These are phyloP conservation scores for Cabera pusaria DNA, from an alignment of 2,888 invertebrate genomes.

Conservation along the genomic window DNA sequence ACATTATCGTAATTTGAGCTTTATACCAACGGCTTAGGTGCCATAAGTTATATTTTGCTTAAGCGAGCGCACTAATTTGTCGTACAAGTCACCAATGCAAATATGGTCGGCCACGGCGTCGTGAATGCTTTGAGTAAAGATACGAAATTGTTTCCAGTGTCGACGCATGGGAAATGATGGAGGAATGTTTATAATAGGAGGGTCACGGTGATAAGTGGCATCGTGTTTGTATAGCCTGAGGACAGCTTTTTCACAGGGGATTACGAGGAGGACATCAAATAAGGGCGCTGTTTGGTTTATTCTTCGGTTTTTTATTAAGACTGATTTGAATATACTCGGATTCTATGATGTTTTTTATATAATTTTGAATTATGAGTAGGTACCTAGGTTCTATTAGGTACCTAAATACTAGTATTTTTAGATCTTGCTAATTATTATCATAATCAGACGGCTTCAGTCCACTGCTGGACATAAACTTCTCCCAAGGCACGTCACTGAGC, in stretches of 20 bases:
- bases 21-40: too few relatives aligned
- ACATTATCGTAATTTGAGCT: too few relatives aligned
- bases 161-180: constrained; percentile 64
- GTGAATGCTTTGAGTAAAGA: constrained; percentile 80
- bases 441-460: too few relatives aligned
- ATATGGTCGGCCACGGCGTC: constrained; percentile 63
- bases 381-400: too few relatives aligned
- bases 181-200: constrained; percentile 32
- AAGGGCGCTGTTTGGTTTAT: too few relatives aligned
- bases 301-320: neutral
- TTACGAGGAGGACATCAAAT: constrained; percentile 13
- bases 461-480: too few relatives aligned
- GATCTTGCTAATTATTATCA: too few relatives aligned
- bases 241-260: constrained; percentile 11
- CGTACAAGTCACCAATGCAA: constrained; percentile 77
- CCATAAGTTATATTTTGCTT: constrained; percentile 59
- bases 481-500: too few relatives aligned
- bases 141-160: constrained; percentile 75
- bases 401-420: too few relatives aligned
- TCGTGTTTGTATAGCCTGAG: constrained; percentile 31
- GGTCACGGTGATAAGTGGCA: constrained; percentile 27
- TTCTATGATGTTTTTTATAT: too few relatives aligned
- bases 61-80: constrained; percentile 70
- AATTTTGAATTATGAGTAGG: too few relatives aligned
- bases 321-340: too few relatives aligned